These are phyloP conservation scores for Colaptes auratus DNA, from an alignment of 2,113 vertebrate species.

Conservation along the genomic window DNA sequence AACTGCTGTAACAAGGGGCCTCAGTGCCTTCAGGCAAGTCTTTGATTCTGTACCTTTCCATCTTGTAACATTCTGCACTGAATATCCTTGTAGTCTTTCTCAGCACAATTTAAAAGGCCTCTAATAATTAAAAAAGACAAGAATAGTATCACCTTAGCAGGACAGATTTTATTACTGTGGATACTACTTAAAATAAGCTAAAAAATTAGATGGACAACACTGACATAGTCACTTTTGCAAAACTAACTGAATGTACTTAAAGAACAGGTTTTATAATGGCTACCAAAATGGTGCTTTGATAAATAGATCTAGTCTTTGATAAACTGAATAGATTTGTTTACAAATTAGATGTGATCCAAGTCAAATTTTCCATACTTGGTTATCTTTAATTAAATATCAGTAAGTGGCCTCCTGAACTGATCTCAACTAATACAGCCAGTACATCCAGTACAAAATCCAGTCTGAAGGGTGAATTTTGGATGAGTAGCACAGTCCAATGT, in stretches of 20 bases:
- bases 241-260: neutral
- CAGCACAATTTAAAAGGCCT: conserved; percentile 52
- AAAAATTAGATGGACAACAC: neutral
- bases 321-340: neutral
- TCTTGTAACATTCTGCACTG: conserved; percentile 45
- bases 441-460: neutral
- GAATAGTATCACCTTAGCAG: conserved; percentile 31
- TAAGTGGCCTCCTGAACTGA: neutral
- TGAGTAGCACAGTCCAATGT: neutral
- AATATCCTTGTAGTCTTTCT: conserved; percentile 53
- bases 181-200: neutral
- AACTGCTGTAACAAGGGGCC: conserved; percentile 40
- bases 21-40: conserved; percentile 65
- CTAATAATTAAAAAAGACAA: conserved; percentile 60
- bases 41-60: conserved; percentile 67
- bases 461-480: neutral
- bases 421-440: neutral
- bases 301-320: neutral
- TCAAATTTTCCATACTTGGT: neutral
- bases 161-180: neutral
- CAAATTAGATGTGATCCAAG: neutral
- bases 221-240: neutral
- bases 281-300: neutral
- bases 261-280: neutral
- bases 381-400: neutral